Percentiles rank a stretch among this genome's conserved stretches.
Evolutionary conservation across 2,113 vertebrate genomes (phyloP).

Genomic region (Dascyllus trimaculatus): DNA sequence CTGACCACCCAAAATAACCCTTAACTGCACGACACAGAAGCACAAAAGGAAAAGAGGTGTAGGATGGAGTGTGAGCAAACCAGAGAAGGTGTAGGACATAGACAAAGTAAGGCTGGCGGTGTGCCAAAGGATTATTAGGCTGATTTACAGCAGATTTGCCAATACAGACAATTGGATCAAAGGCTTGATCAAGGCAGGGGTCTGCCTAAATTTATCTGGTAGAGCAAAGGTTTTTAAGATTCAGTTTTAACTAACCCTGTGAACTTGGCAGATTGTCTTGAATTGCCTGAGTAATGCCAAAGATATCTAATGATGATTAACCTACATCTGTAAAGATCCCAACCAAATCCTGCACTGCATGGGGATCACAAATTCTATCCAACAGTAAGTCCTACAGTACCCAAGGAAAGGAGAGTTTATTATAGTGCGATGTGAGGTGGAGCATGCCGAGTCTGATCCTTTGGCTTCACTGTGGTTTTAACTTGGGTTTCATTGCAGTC

Average conservation of each 20-base stretch:
- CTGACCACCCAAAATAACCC: neutral
- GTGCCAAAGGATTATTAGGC: slow-evolving; percentile 55
- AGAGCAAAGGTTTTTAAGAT: slow-evolving; percentile 27
- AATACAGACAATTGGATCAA: slow-evolving; percentile 63
- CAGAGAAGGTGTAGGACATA: slow-evolving; percentile 10
- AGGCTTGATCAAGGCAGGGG: slow-evolving; percentile 56
- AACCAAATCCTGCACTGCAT: slow-evolving; percentile 1
- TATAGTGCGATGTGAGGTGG: slow-evolving; percentile 12
- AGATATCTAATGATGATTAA: slow-evolving; percentile 38
- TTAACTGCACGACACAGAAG: neutral
- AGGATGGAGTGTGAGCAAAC: neutral
- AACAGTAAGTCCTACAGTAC: neutral
- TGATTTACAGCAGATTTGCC: slow-evolving; percentile 68
- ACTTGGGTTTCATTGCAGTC: slow-evolving; percentile 4
- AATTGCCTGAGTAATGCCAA: slow-evolving; percentile 37
- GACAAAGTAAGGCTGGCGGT: slow-evolving; percentile 25
- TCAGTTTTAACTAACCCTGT: slow-evolving; percentile 38
- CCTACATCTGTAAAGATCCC: slow-evolving; percentile 17
- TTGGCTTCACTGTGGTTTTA: slow-evolving; percentile 22
- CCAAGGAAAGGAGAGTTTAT: slow-evolving; percentile 9
- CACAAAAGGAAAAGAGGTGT: neutral
- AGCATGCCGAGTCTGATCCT: slow-evolving; percentile 13
- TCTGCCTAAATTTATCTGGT: slow-evolving; percentile 40
- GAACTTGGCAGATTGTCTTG: slow-evolving; percentile 33
- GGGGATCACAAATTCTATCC: slow-evolving; percentile 3